Evolutionary conservation across 2,888 invertebrate genomes (phyloP).

Genomic region (Drosophila pullipes): DNA sequence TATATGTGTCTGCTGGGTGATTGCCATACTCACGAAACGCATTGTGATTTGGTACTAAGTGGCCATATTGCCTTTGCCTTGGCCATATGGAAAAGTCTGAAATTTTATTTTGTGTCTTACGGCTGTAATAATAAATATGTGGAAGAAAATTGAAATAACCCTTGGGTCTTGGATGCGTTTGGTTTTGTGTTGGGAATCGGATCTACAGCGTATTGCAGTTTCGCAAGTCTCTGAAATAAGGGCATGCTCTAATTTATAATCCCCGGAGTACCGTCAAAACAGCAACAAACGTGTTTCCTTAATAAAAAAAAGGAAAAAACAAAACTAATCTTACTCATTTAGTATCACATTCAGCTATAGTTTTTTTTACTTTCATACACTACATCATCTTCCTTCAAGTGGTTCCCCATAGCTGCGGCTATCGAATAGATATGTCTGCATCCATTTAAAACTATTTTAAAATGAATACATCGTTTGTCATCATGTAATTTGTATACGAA

Average conservation of each 20-base stretch:
- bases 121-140: conserved; percentile 57
- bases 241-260: conserved; percentile 51
- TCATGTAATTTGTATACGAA: neutral
- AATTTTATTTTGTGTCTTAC: conserved; percentile 53
- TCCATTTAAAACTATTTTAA: neutral
- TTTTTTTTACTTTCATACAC: conserved; percentile 8
- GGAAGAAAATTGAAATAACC: conserved; percentile 64
- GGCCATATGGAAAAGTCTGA: conserved; percentile 53
- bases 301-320: neutral
- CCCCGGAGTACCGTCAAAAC: neutral
- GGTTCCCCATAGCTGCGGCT: neutral
- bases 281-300: conserved; percentile 55
- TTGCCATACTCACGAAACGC: conserved; percentile 49
- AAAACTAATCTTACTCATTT: neutral
- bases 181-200: neutral
- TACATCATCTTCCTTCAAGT: neutral
- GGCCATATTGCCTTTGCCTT: conserved; percentile 6
- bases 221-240: conserved; percentile 40
- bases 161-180: conserved; percentile 14
- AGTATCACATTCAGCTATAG: conserved; percentile 17
- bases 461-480: neutral
- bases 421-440: neutral
- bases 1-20: conserved; percentile 29
- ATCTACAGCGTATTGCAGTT: conserved; percentile 39
- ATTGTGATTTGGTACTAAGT: conserved; percentile 68